phyloP scores from a whole-genome alignment of 2,797 vertebrate species.

The Hapalemur alaotrensis region DNA sequence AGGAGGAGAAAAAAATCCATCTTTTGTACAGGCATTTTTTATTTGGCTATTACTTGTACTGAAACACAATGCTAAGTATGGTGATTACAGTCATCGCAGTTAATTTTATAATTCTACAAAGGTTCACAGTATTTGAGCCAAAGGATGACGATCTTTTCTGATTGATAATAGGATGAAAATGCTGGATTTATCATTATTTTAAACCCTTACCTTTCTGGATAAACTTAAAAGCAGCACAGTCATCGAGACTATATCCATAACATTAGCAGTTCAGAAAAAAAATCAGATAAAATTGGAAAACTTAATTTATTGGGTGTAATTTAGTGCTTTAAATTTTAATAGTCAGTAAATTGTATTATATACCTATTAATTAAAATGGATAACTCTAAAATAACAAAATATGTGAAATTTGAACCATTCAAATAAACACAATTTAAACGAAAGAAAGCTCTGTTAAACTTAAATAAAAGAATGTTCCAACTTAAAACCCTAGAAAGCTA shows the following conservation, averaged over 20 bases:
- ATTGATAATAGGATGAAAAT: neutral
- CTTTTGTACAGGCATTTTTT: neutral
- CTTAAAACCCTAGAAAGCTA: neutral
- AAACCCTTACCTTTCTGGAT: neutral
- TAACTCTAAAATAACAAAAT: neutral
- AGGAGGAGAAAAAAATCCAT: neutral
- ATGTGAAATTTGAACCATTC: neutral
- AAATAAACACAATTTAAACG: neutral
- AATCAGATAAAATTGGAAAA: neutral
- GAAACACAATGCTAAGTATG: neutral
- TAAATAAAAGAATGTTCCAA: neutral
- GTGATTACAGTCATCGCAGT: neutral
- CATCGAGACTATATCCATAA: neutral
- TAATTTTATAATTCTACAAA: neutral
- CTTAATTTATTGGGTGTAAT: neutral
- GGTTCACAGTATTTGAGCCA: neutral
- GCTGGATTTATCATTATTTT: neutral
- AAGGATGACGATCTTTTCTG: neutral
- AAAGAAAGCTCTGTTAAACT: neutral
- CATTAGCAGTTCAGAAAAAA: neutral
- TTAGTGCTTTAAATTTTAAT: conserved; percentile 2
- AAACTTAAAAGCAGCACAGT: neutral
- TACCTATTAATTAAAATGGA: neutral
- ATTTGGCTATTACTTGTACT: neutral
- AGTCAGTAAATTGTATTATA: neutral